Evolutionary conservation across 2,888 invertebrate genomes (phyloP).

Genomic region (Eucriotettix oculatus): DNA sequence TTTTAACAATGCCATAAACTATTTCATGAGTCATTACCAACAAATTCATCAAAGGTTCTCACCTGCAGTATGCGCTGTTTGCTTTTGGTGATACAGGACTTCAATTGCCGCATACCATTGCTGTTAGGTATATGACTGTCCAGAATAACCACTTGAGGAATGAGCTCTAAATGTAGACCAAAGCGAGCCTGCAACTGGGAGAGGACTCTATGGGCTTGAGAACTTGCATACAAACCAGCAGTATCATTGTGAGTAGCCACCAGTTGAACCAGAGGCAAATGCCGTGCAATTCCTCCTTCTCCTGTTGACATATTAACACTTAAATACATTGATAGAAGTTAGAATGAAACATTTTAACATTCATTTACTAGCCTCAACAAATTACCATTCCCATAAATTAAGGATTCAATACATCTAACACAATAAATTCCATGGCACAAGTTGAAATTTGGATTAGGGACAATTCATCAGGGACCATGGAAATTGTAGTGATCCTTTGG

Average conservation of each 20-base stretch:
- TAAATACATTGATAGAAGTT: no score
- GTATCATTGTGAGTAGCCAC: slow-evolving; percentile 46
- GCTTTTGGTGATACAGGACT: slow-evolving; percentile 32
- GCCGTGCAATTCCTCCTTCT: slow-evolving; percentile 36
- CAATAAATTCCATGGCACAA: no score
- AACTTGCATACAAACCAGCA: slow-evolving; percentile 38
- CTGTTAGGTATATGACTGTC: slow-evolving; percentile 44
- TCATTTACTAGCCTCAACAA: no score
- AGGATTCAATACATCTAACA: no score
- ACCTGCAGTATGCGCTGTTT: slow-evolving; percentile 36
- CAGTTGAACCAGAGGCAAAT: slow-evolving; percentile 34
- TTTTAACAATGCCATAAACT: no score
- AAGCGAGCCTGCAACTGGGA: slow-evolving; percentile 29
- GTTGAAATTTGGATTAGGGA: no score
- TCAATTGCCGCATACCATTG: slow-evolving; percentile 41
- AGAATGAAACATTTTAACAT: no score
- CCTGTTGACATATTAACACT: slow-evolving; percentile 23
- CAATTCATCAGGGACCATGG: no score
- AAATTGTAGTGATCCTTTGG: no score
- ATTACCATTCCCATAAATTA: no score
- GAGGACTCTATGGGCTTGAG: slow-evolving; percentile 34
- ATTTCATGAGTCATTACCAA: no score
- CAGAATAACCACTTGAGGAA: slow-evolving; percentile 37
- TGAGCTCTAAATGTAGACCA: slow-evolving; percentile 38
- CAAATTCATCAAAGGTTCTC: slow-evolving; percentile 8